phyloP scores from a whole-genome alignment of 2,797 vertebrate genomes.

The Hippocampus kuda region DNA sequence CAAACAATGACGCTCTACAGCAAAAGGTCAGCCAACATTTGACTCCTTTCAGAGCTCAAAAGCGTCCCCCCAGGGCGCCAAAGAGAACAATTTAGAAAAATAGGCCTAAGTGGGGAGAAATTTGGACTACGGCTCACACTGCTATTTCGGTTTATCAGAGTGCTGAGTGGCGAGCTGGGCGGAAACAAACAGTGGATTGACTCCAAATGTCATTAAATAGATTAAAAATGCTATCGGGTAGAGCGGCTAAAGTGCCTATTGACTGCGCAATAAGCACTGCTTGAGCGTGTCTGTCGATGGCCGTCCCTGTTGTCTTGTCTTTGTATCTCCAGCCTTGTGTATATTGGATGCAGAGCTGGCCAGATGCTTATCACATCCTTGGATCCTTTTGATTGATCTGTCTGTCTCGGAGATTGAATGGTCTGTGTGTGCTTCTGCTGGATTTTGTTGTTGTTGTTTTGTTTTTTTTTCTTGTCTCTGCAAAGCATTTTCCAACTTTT shows the following conservation, averaged over 20 bases:
- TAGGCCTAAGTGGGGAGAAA: constrained; percentile 3
- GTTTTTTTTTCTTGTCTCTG: not conserved
- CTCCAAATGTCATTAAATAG: constrained; percentile 37
- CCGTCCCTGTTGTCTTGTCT: constrained; percentile 47
- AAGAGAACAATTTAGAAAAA: constrained; percentile 22
- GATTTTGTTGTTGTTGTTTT: constrained; percentile 7
- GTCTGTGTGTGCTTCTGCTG: constrained; percentile 9
- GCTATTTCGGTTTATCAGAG: constrained; percentile 25
- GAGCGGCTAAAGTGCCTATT: constrained; percentile 41
- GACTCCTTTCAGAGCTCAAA: constrained; percentile 33
- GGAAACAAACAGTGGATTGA: constrained; percentile 18
- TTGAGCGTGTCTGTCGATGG: constrained; percentile 47
- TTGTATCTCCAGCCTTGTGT: constrained; percentile 43
- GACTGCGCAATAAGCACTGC: constrained; percentile 50
- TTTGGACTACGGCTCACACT: constrained; percentile 10
- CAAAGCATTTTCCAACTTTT: not conserved
- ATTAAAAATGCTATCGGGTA: constrained; percentile 40
- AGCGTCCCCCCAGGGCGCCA: constrained; percentile 7
- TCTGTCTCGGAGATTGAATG: constrained; percentile 21
- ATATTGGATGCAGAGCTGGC: constrained; percentile 25
- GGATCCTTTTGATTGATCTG: constrained; percentile 47
- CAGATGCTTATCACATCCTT: constrained; percentile 40
- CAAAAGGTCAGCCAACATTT: constrained; percentile 53
- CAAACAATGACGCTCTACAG: constrained; percentile 24
- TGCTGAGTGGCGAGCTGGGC: not conserved